Evolutionary conservation across 2,888 invertebrate species (phyloP).

Genomic region (Balanococcus diminutus): DNA sequence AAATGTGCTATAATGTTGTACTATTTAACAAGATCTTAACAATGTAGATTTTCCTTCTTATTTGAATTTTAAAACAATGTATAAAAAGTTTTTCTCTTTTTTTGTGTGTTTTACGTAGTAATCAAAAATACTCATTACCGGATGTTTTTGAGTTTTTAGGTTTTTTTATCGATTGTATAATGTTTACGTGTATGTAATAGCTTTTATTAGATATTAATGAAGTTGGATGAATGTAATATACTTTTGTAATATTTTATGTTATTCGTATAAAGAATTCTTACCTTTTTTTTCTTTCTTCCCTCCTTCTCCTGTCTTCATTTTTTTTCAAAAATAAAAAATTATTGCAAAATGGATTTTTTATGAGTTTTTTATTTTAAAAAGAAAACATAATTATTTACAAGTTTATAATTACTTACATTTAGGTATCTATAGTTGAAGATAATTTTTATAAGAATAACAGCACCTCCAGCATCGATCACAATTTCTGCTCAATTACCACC

Average conservation of each 20-base stretch:
- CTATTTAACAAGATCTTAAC: constrained; percentile 11
- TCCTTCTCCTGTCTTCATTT: not conserved
- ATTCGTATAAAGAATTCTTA: not conserved
- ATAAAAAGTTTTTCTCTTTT: no score
- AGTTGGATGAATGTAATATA: constrained; percentile 1
- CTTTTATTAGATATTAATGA: not conserved
- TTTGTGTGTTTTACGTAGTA: constrained; percentile 3
- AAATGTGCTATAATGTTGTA: not conserved
- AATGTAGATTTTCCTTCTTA: not conserved
- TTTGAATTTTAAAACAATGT: not conserved
- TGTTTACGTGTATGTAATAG: not conserved
- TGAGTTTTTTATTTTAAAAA: not conserved
- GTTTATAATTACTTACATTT: not conserved
- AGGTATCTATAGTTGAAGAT: no score
- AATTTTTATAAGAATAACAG: no score
- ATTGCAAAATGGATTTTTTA: not conserved
- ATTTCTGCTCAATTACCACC: no score
- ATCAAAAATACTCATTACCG: constrained; percentile 38
- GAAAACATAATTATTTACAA: not conserved
- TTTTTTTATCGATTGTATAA: not conserved
- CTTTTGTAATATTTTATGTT: constrained; percentile 22
- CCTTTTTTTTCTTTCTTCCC: not conserved
- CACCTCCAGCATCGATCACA: no score
- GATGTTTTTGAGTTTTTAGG: not conserved
- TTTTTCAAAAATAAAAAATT: not conserved